Conservation (phyloP, 2,797 vertebrate genomes). For the Phylloscopus collybita region DNA sequence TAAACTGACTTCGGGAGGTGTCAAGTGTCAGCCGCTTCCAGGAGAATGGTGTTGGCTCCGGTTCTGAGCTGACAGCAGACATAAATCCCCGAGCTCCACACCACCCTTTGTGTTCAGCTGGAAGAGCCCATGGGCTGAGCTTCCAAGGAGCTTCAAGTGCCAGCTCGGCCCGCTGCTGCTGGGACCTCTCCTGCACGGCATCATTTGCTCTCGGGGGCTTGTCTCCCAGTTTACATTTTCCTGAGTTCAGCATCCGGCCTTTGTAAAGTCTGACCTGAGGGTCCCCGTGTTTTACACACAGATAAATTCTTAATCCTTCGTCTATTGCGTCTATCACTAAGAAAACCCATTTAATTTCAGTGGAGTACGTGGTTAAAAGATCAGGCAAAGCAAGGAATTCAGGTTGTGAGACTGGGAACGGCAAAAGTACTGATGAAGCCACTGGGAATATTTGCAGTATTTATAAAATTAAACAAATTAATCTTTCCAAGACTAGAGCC, state of each 20-base stretch:
- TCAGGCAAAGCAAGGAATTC: neutral
- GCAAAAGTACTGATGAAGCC: neutral
- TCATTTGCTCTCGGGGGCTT: neutral
- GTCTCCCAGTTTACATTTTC: neutral
- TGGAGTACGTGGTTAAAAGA: neutral
- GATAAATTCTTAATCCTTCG: neutral
- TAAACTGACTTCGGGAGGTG: conserved; percentile 24
- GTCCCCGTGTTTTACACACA: neutral
- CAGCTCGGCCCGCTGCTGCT: neutral
- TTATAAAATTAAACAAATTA: neutral
- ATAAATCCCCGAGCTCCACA: neutral
- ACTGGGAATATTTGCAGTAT: neutral
- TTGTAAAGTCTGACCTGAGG: neutral
- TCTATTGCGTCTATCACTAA: neutral
- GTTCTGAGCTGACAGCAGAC: neutral
- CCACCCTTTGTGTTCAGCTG: neutral
- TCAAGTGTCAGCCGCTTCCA: conserved; percentile 29
- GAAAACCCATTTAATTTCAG: neutral
- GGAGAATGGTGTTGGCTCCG: conserved; percentile 33
- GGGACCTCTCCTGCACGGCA: neutral
- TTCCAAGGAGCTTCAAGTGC: neutral
- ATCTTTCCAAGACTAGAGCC: neutral
- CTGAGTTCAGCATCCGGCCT: neutral
- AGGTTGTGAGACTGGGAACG: neutral
- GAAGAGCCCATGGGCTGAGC: neutral